Base-by-base conservation (phyloP, 2,888 invertebrate species). In the Mongoloraphidia duomilia region DNA sequence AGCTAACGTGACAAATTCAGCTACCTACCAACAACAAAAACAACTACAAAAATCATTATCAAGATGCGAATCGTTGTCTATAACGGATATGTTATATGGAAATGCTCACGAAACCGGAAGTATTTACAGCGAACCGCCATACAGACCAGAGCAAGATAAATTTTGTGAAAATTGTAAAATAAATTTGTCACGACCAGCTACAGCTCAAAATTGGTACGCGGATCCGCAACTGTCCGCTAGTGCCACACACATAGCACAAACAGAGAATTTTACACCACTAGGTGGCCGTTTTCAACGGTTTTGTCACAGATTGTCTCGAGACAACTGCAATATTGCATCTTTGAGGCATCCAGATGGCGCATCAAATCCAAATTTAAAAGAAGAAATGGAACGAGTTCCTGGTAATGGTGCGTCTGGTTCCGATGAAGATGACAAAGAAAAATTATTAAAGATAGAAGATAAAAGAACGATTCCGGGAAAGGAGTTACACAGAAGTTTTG, bases 341-440 rank as follows among this genome's bases (percentile, higher is more conserved):
- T 66, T 91, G 47, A 76, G 90, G 54, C 88, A 90, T 70, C 92
- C 92, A 6, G 93, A 93, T 60, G 92, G 92, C 43, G 91, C 93
- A 46, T 93, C 92, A 26, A 92, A 93, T 73, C 92, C 92, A 13
- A 90, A 91, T 70, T 73, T 93, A 59, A 75, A 80, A 49, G 84
- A 83, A 64, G 80, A 79, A 65, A 65, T 67, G 47, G 74, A 73
- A 57, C 72, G 78, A 59, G 65, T 77, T 55, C 77, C 80, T 1
- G 79, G 79, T 11, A 80, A 75, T 52, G 79, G 79, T 6, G 76
- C 78, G 9, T 74, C 76, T n/a, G 46, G 56, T 58, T 56, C 56
- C 50, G 60, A 65, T 53, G 64, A 65, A 50, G 64, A 65, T 49
- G 62, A 63, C 55, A 13, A 74, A 62, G 52, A 62, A 44, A 54